Evolutionary conservation across 2,888 invertebrate genomes (phyloP), one percentile per base, ranked within the genome.

Genomic region (Tigriopus californicus): DNA sequence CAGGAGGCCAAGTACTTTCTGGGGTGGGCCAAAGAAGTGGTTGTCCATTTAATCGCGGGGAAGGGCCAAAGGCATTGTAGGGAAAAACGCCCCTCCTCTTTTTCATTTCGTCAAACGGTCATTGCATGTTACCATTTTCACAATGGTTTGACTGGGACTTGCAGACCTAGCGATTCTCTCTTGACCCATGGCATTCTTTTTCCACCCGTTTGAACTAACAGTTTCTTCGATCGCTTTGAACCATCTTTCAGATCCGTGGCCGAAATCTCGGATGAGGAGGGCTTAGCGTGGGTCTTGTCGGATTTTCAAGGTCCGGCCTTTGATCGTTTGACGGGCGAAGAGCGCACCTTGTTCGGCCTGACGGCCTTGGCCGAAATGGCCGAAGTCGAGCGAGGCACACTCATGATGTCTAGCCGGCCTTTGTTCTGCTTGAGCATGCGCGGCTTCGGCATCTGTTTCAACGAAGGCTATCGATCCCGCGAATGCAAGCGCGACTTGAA

Each of bases 371-470:
- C 81, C 68, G 83, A 85, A 71, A 85, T 68, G 81, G 82, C 61
- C 78, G 79, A 66, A 79, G 79, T 69, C 75, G 76, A 62, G 81
- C 84, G 69, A 77, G 80, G 65, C 74, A 88, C 66, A 82, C 85
- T 56, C 79, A 79, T 66, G 77, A 80, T 67, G 81, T 80, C 71
- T 60, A 62, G 64, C 8, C 78, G 90, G 63, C 92, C 92, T 61
- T 78, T 90, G 68, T 92, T 83, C 74, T 87, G 84, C 71, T 79
- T 83, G 67, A 80, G 87, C 61, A 91, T 94, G 90, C 79, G 80
- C 66, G 86, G 87, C 63, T 80, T 86, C 58, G 82, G 88, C 67
- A 81, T 90, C 65, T 90, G 89, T 73, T 90, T 92, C 74, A 89
- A 90, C 61, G 91, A 44, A 18, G 52, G 52, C 1, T 52, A 52